phyloP scores from a whole-genome alignment of 2,888 invertebrate species.

The Tenthredo livida region DNA sequence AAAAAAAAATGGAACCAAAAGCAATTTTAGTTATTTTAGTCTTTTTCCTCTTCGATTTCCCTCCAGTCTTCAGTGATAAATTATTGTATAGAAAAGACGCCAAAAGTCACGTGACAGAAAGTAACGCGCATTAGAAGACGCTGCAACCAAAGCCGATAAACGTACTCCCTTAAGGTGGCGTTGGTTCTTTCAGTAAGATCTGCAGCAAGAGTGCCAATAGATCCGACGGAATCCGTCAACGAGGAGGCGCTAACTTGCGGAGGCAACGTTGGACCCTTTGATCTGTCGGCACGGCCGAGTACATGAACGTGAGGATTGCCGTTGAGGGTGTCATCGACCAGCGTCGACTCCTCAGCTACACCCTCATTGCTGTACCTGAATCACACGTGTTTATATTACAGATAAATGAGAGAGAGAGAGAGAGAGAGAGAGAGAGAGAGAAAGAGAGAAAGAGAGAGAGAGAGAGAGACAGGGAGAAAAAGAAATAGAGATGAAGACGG shows the following conservation, averaged over 20 bases:
- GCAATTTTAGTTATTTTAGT: not conserved
- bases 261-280: constrained; percentile 41
- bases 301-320: constrained; percentile 69
- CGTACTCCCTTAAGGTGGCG: constrained; percentile 52
- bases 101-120: constrained; percentile 36
- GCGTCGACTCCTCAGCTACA: constrained; percentile 72
- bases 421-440: not conserved
- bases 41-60: not conserved
- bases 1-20: not conserved
- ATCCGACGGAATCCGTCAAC: constrained; percentile 45
- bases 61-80: not conserved
- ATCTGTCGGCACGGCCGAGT: constrained; percentile 43
- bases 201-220: constrained; percentile 47
- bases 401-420: constrained; percentile 12
- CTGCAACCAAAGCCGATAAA: constrained; percentile 46
- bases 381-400: constrained; percentile 60
- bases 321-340: constrained; percentile 76
- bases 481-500: not conserved
- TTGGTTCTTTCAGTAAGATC: constrained; percentile 48
- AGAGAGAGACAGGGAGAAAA: not conserved
- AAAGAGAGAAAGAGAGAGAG: not conserved
- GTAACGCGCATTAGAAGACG: constrained; percentile 35
- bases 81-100: not conserved
- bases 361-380: constrained; percentile 76
- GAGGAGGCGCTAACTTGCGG: constrained; percentile 48